Percentiles rank a stretch among this genome's conserved stretches.
Evolutionary conservation across 2,797 vertebrate genomes (phyloP).

Genomic region (Triplophysa yarkandensis): DNA sequence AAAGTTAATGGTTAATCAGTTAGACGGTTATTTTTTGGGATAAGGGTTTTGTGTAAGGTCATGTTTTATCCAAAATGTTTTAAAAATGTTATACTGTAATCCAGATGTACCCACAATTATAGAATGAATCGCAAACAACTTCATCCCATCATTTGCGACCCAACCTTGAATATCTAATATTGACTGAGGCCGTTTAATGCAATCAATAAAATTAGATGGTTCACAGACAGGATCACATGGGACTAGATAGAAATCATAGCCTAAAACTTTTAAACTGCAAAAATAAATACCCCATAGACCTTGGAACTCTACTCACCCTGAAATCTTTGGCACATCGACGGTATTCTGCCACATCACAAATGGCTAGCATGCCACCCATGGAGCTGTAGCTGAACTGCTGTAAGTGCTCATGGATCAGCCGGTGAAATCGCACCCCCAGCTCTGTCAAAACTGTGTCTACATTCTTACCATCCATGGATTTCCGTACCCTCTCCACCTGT

Average conservation of each 20-base stretch:
- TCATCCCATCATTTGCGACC: too few species aligned
- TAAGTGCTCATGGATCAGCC: constrained; percentile 95
- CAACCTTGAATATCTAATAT: too few species aligned
- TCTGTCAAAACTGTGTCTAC: constrained; percentile 97
- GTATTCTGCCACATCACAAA: constrained; percentile 98
- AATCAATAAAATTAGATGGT: background rate
- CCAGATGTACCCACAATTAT: too few species aligned
- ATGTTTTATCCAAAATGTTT: too few species aligned
- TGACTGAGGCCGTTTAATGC: too few species aligned
- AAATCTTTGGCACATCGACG: constrained; percentile 97
- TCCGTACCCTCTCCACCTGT: constrained; percentile 94
- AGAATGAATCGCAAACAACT: too few species aligned
- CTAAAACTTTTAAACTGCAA: background rate
- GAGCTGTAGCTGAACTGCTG: constrained; percentile 98
- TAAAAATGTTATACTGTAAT: too few species aligned
- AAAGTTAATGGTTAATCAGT: too few species aligned
- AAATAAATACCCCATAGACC: background rate
- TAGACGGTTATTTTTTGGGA: too few species aligned
- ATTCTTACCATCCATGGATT: constrained; percentile 98
- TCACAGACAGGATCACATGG: background rate
- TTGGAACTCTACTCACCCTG: constrained; percentile 77
- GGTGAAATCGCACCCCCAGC: constrained; percentile 94
- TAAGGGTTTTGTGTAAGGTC: too few species aligned
- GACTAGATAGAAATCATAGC: background rate
- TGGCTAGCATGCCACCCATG: constrained; percentile 99